Conservation (phyloP, 2,888 invertebrate genomes). For the Xestoiulus laeticollis region DNA sequence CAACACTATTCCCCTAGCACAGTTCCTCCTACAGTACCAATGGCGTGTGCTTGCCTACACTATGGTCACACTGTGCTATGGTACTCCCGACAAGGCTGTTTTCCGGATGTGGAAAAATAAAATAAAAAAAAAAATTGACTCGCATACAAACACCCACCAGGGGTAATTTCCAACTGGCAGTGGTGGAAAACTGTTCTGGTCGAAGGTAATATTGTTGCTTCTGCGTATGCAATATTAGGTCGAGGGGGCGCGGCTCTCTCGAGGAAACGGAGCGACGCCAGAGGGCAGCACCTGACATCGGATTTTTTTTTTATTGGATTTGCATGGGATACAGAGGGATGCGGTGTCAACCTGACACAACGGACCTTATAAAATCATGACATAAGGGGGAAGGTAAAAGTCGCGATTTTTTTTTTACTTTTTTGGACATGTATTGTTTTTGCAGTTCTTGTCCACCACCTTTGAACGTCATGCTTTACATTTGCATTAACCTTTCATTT, state of each 20-base stretch:
- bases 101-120: neutral
- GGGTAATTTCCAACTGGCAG: constrained; percentile 6
- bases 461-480: neutral
- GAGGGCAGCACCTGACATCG: neutral
- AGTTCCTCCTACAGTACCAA: neutral
- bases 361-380: neutral
- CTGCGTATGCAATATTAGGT: neutral
- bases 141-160: neutral
- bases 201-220: neutral
- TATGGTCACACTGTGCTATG: no score
- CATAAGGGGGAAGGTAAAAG: neutral
- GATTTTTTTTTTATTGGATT: neutral
- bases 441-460: neutral
- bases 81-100: neutral
- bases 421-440: neutral
- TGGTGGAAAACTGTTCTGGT: neutral
- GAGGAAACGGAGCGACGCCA: neutral
- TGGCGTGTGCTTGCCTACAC: neutral
- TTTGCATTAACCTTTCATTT: no score
- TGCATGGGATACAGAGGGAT: neutral
- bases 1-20: neutral
- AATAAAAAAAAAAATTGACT: neutral
- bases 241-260: neutral
- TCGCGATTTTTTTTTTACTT: neutral
- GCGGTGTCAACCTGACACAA: neutral